Conservation (phyloP, 1,140 invertebrate genomes). For the Achroia grisella region DNA sequence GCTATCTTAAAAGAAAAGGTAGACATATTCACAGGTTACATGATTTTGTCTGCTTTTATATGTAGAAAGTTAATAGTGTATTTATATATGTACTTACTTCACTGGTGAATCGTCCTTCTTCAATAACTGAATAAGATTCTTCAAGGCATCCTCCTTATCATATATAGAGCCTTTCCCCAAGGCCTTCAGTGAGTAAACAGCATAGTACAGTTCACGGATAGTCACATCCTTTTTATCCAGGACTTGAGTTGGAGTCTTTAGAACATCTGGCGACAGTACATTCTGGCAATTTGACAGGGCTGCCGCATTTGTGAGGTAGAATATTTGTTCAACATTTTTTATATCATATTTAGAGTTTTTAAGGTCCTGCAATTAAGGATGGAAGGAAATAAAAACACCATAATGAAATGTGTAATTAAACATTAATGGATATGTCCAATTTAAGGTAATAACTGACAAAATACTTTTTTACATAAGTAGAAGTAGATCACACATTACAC, state of each 20-base stretch:
- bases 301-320: slow-evolving; percentile 55
- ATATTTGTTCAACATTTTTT: slow-evolving; percentile 58
- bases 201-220: slow-evolving; percentile 54
- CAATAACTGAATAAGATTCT: slow-evolving; percentile 78
- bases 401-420: too few relatives aligned
- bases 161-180: slow-evolving; percentile 51
- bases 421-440: too few relatives aligned
- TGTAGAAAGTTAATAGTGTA: too few relatives aligned
- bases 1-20: too few relatives aligned
- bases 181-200: slow-evolving; percentile 57
- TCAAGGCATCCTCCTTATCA: slow-evolving; percentile 76
- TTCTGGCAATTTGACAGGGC: slow-evolving; percentile 48
- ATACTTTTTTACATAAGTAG: too few relatives aligned
- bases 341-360: slow-evolving; percentile 49
- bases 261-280: slow-evolving; percentile 45
- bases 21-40: too few relatives aligned
- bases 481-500: too few relatives aligned
- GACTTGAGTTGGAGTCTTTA: slow-evolving; percentile 28
- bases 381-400: slow-evolving; percentile 1
- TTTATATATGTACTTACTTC: slow-evolving; percentile 72
- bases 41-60: too few relatives aligned
- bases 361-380: slow-evolving; percentile 31
- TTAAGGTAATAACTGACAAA: too few relatives aligned
- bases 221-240: slow-evolving; percentile 56
- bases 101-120: slow-evolving; percentile 85